phyloP scores from a whole-genome alignment of 2,888 invertebrate genomes.

The Chloroclystis v-ata region DNA sequence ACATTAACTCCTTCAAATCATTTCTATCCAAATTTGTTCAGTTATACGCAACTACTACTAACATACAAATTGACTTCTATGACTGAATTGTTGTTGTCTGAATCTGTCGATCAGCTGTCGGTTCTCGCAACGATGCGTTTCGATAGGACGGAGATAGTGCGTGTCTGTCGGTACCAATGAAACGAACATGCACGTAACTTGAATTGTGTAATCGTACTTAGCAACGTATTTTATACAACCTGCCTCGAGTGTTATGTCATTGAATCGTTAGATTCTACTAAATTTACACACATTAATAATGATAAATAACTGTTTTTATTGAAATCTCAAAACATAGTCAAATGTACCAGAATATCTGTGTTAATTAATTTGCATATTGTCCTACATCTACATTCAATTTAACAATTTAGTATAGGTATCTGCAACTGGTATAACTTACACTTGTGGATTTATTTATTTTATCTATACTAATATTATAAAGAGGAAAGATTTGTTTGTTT shows the following conservation, averaged over 20 bases:
- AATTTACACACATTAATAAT: constrained; percentile 11
- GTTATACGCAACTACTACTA: too few relatives aligned
- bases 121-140: constrained; percentile 60
- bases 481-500: too few relatives aligned
- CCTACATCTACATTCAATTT: too few relatives aligned
- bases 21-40: too few relatives aligned
- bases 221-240: constrained; percentile 43
- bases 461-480: too few relatives aligned
- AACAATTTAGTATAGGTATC: too few relatives aligned
- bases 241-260: constrained; percentile 39
- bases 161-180: constrained; percentile 50
- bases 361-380: too few relatives aligned
- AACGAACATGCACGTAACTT: constrained; percentile 51
- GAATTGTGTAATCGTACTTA: constrained; percentile 52
- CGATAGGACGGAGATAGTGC: constrained; percentile 67
- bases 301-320: neutral
- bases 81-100: constrained; percentile 21
- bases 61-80: neutral
- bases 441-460: too few relatives aligned
- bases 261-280: constrained; percentile 45
- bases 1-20: too few relatives aligned
- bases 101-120: constrained; percentile 56
- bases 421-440: too few relatives aligned
- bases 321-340: too few relatives aligned
- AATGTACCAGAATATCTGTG: too few relatives aligned